A percentile compares a stretch with the other conserved stretches of the same genome.
These are phyloP conservation scores for Drusus annulatus DNA, from an alignment of 1,140 invertebrate genomes.

Conservation along the genomic window DNA sequence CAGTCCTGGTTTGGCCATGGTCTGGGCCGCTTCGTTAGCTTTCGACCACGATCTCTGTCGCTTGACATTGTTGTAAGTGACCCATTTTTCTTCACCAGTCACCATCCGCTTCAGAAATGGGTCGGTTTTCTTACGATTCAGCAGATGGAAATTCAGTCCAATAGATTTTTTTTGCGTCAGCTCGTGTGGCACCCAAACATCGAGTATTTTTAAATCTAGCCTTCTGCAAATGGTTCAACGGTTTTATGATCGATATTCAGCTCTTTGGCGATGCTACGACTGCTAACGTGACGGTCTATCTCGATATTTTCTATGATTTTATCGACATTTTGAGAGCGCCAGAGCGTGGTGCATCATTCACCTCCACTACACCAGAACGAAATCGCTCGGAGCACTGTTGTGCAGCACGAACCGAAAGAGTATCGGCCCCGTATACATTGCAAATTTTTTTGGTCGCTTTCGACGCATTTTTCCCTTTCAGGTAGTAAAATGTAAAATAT, in stretches of 20 bases:
- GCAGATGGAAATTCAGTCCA: too few relatives aligned
- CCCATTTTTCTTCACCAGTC: too few relatives aligned
- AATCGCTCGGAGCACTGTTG: slow-evolving; percentile 18
- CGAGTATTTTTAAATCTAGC: not conserved
- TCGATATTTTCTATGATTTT: not conserved
- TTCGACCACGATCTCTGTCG: too few relatives aligned
- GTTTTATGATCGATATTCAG: slow-evolving; percentile 27
- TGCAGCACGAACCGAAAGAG: slow-evolving; percentile 27
- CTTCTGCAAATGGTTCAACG: not conserved
- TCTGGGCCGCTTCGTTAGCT: too few relatives aligned
- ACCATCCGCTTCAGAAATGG: too few relatives aligned
- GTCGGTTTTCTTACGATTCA: too few relatives aligned
- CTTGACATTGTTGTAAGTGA: too few relatives aligned
- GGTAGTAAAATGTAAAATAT: not conserved
- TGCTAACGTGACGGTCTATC: not conserved
- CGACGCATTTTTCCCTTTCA: not conserved
- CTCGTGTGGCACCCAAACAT: slow-evolving; percentile 24
- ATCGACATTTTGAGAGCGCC: slow-evolving; percentile 12
- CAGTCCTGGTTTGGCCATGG: not conserved
- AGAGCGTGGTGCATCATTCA: slow-evolving; percentile 12
- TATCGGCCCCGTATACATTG: slow-evolving; percentile 5
- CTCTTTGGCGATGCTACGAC: slow-evolving; percentile 16
- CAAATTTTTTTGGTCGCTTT: slow-evolving; percentile 9
- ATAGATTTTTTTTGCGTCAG: not conserved
- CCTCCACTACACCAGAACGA: slow-evolving; percentile 19